Evolutionary conservation across 2,113 vertebrate genomes (phyloP), one percentile per base, ranked within the genome.

Genomic region (Pantherophis guttatus): DNA sequence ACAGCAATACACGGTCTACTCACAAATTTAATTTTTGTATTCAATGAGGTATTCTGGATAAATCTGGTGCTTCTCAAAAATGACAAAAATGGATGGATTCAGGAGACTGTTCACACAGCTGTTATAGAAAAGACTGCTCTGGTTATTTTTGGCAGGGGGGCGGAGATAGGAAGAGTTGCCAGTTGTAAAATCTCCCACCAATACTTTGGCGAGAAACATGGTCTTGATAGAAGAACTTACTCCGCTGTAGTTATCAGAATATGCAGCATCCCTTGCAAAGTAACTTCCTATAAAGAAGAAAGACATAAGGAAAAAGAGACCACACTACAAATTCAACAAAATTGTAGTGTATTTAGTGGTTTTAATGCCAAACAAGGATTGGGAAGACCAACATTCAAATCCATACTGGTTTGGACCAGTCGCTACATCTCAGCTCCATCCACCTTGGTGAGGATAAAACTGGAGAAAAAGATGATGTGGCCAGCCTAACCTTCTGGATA

Each of bases 11-110:
- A 17, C 58, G n/a, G 85, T 94, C 92, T 0, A 90, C 6, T 33
- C 29, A 24, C 88, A 91, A 53, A 19, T 0, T 44, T 95, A 39
- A 44, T 91, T 29, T 0, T 1, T 39, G 88, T 99, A 99, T 50
- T 98, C 95, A 88, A 99, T 98, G 65, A 99, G 91, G 88, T 99
- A 99, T 96, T 99, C 99, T 0, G 99, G 99, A 94, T 99, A 99
- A 93, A 99, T 96, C 96, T 99, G 99, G 85, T 98, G 98, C 93
- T 98, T 98, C 94, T 99, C 98, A 81, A 99, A 99, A 93, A 99
- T 95, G 26, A 99, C 99, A 52, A 98, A 99, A 94, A 99, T 98
- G 11, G 98, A 98, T 0, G 99, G 99, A 62, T 98, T 91, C 0
- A 33, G 90, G 44, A 88, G 3, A 5, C 97, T 91, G 91, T 99